A percentile compares a stretch with the other conserved stretches of the same genome.
Conservation (phyloP, 2,113 vertebrate species). For the Mus pahari region DNA sequence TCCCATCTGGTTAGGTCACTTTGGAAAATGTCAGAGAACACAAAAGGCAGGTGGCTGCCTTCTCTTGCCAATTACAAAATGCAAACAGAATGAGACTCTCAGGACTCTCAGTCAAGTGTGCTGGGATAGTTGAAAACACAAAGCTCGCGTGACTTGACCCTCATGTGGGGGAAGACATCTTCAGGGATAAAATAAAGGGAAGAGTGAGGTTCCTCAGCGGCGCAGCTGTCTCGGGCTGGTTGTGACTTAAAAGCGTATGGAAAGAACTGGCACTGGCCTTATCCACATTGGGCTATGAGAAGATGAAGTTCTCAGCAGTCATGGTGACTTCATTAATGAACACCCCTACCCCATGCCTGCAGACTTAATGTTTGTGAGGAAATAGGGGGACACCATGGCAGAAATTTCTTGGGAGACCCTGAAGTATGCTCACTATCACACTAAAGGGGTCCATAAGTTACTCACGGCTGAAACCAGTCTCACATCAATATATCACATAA, state of each 20-base stretch:
- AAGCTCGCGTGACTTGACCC: background rate
- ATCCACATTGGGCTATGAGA: background rate
- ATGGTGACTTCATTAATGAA: background rate
- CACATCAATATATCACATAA: background rate
- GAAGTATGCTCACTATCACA: background rate
- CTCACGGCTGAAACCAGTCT: background rate
- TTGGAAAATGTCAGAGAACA: background rate
- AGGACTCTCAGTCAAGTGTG: background rate
- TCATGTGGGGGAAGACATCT: background rate
- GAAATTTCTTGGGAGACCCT: background rate
- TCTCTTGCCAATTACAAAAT: background rate
- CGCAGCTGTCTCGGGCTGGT: background rate
- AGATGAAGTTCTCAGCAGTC: background rate
- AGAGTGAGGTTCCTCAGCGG: background rate
- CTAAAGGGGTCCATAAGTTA: background rate
- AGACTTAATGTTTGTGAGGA: background rate
- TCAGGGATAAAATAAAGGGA: background rate
- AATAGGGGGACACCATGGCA: background rate
- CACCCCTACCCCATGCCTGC: background rate
- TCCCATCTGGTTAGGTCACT: background rate
- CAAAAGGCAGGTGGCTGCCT: background rate
- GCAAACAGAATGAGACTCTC: background rate
- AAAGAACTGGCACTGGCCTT: background rate
- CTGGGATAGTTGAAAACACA: background rate
- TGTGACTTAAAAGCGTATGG: background rate